Base-by-base conservation (phyloP, 2,113 vertebrate species). In the Ciconia stormi region DNA sequence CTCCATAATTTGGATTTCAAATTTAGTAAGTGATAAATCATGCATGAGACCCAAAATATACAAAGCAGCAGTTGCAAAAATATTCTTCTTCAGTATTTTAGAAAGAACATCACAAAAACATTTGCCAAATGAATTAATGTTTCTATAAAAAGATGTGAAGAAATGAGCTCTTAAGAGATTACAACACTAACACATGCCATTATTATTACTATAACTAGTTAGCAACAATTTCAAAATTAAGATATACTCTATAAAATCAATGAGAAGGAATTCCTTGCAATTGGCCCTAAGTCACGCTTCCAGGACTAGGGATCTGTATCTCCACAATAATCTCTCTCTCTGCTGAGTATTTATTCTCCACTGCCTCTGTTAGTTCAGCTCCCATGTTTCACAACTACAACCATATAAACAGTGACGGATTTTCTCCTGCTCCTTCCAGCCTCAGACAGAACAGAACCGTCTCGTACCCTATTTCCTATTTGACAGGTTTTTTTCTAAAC, bases 11-110 rank as follows among this genome's bases (percentile, higher is more conserved):
- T 97, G 94, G 93, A 97, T 98, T 98, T 98, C 93, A 97, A 73
- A 98, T 98, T 97, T 97, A 97, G 95, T 95, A 98, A 97, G 96
- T 90, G 94, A 97, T 96, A 98, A 98, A 97, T 98, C 97, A 97
- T 97, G 97, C 93, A 93, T 97, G 94, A 98, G 96, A 97, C 93
- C 82, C 94, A 96, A 98, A 98, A 97, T 94, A 97, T 25, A 96
- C 82, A 96, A 95, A 97, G 85, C 94, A 92, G 88, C 85, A 93
- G 92, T 93, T 94, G 93, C 52, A 91, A 96, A 96, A 97, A 92
- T 96, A 96, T 85, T 92, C 94, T 96, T 93, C 87, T 83, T 97
- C 69, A 78, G 91, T 93, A 90, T 95, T 97, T 97, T 94, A 94
- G 94, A 96, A 97, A 91, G 87, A 97, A 95, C 94, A 93, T 95